These are phyloP conservation scores for Caradrina kadenii DNA, from an alignment of 2,888 invertebrate genomes.

Conservation along the genomic window DNA sequence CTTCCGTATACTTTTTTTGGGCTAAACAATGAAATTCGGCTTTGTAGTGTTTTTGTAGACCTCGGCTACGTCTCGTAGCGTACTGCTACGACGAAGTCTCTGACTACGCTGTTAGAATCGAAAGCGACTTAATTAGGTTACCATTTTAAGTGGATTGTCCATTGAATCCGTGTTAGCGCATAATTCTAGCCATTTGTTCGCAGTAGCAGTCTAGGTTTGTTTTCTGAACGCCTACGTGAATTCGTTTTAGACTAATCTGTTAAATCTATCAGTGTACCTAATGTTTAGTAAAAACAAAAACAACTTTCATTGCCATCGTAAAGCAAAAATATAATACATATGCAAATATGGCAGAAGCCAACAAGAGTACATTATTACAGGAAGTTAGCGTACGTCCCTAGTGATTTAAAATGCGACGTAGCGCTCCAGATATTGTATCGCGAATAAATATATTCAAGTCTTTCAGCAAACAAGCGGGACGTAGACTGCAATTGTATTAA, in stretches of 20 bases:
- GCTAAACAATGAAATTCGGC: neutral
- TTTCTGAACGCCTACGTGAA: neutral
- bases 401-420: constrained; percentile 54
- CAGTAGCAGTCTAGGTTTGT: constrained; percentile 3
- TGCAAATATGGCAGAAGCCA: constrained; percentile 32
- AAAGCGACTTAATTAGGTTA: constrained; percentile 35
- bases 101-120: constrained; percentile 29
- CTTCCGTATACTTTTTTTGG: neutral
- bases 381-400: constrained; percentile 52
- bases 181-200: constrained; percentile 8
- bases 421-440: constrained; percentile 54
- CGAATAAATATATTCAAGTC: constrained; percentile 59
- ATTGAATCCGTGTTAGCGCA: constrained; percentile 23
- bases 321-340: constrained; percentile 11
- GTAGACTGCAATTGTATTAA: constrained; percentile 63
- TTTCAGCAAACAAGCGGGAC: constrained; percentile 50
- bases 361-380: constrained; percentile 29
- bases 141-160: constrained; percentile 17
- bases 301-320: neutral
- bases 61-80: constrained; percentile 22
- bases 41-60: constrained; percentile 22
- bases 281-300: neutral
- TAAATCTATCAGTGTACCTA: neutral
- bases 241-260: neutral
- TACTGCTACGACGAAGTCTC: constrained; percentile 19